Conservation (phyloP, 1,140 invertebrate species). For the Penaeus indicus region DNA sequence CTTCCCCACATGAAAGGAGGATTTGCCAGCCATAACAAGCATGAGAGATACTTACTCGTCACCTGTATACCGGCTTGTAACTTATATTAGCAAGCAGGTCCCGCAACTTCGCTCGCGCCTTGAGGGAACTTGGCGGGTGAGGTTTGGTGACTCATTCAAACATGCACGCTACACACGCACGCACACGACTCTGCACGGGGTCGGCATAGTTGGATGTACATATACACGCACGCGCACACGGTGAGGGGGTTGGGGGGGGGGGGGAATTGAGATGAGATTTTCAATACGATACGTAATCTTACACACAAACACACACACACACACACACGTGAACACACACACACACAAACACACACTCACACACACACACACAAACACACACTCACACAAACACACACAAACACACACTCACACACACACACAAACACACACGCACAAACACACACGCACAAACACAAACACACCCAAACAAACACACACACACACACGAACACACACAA, state of each 20-base stretch:
- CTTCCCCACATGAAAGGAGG: too few species aligned
- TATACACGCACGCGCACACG: background rate
- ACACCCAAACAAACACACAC: background rate
- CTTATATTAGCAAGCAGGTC: too few species aligned
- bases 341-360: conserved; percentile 24
- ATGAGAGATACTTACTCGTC: too few species aligned
- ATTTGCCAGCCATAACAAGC: too few species aligned
- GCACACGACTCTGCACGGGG: too few species aligned
- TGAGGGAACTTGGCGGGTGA: too few species aligned
- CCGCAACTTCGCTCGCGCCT: too few species aligned
- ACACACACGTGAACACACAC: background rate
- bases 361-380: background rate
- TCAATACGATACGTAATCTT: background rate
- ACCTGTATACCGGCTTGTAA: too few species aligned
- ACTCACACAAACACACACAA: conserved; percentile 41
- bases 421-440: conserved; percentile 52
- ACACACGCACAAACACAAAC: background rate
- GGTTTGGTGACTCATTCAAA: background rate
- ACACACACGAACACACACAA: conserved; percentile 25
- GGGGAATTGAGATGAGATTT: background rate
- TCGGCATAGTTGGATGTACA: too few species aligned
- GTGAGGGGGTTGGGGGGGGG: background rate
- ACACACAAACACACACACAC: too few species aligned
- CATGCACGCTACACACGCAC: background rate
- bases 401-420: conserved; percentile 50